Base-by-base conservation (phyloP, 1,140 invertebrate species). In the Cherax destructor region DNA sequence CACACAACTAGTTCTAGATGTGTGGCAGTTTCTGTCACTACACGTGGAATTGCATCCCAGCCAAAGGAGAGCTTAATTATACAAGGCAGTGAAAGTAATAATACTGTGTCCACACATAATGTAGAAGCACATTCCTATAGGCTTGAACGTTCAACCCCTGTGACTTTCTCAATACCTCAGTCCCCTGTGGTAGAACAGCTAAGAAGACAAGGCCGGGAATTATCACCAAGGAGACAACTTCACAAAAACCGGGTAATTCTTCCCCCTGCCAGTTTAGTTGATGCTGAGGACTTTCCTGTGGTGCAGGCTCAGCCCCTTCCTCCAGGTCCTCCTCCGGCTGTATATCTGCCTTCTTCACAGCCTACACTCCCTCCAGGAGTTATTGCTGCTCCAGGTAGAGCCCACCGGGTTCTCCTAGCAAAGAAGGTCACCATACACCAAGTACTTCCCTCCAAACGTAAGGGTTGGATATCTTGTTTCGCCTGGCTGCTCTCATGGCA, bases 381-480 rank as follows among this genome's bases (percentile, higher is more conserved):
- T 52, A 79, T 88, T 41, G 77, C 86, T 18, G 72, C 89, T 72
- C 92, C 92, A 61, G 92, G 92, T 41, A 86, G 92, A 49, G 92
- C 92, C 49, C 92, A 93, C 52, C 76, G 92, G 74, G 92, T 93
- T 41, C 85, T 94, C 88, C 92, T 93, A 94, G 95, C 92, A 93
- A 95, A 92, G 93, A 93, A 91, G 92, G 94, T 92, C 94, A 94
- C 86, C 94, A 95, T 95, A 91, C 95, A 93, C 94, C 95, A 87
- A 94, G 95, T 94, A 93, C 95, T 94, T 94, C 95, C 92, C 94
- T 95, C 93, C 94, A 95, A 94, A 95, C 95, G 90, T 95, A 93
- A 95, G 94, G 30, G 94, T 24, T 94, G 95, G 94, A 95, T 94
- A n/a, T 47, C 59, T 77, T 88, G 79, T 91, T 88, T 76, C 76